Base-by-base conservation (phyloP, 2,888 invertebrate species). In the Dione vanillae region DNA sequence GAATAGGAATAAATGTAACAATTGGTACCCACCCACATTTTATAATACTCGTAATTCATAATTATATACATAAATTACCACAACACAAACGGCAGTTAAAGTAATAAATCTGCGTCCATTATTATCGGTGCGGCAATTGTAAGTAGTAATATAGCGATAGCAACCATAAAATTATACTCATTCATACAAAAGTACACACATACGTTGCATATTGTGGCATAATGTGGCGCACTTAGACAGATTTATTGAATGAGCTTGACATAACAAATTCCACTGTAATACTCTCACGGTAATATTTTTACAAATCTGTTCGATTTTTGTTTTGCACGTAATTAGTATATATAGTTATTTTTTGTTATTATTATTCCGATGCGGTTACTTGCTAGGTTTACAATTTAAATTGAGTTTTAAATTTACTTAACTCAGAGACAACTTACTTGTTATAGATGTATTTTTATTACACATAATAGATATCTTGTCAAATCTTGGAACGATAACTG, bases 201-300 rank as follows among this genome's bases (percentile, higher is more conserved):
- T 52, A 54, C 67, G 69, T 69, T 71, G 65, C 69, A 69, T 67
- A 70, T 73, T 71, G 73, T 58, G 59, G 71, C 45, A 45, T 66
- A 71, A 73, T 61, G 65, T 59, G 64, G 37, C 67, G 20, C 27
- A 67, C 56, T 61, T 20, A n/a, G 58, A 65, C 65, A 67, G 71
- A 74, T 73, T 74, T 74, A 73, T 73, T 73, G 65, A 74, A 65
- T 65, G 65, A 73, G 67, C 58, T 52, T 61, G 66, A 71, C 74
- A 47, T 69, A 67, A 74, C 69, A 71, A 65, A 73, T 71, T 69
- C 64, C 67, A 43, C 45, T n/a, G 49, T 45, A 65, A 62, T 54
- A 56, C 54, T 61, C 70, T 61, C 54, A 49, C 19, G 49, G 49
- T 27, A 45, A 45, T 45, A 27, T 43, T 61, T 61, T 61, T 61